Conservation (phyloP, 1,140 invertebrate species). For the Rhyzopertha dominica region DNA sequence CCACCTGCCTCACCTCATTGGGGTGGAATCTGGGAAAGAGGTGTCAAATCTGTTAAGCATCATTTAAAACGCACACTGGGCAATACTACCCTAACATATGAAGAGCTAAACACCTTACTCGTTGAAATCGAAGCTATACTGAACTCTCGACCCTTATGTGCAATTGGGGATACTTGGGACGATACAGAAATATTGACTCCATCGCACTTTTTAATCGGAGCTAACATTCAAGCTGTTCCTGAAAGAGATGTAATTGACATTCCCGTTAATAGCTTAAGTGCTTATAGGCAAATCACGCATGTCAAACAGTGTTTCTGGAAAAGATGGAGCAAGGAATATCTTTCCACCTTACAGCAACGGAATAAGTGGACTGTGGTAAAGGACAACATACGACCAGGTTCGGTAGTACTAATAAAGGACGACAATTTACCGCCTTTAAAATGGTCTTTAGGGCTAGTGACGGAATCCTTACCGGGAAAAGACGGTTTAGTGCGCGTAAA, state of each 20-base stretch:
- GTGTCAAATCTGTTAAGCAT: conserved; percentile 26
- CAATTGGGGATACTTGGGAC: too few species aligned
- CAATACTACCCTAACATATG: conserved; percentile 20
- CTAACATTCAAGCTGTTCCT: too few species aligned
- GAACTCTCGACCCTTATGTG: conserved; percentile 22
- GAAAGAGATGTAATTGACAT: too few species aligned
- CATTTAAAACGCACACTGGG: conserved; percentile 24
- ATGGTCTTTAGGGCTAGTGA: background rate
- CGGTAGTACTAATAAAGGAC: background rate
- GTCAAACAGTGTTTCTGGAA: too few species aligned
- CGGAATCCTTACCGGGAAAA: too few species aligned
- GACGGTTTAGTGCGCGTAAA: too few species aligned
- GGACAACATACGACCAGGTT: background rate
- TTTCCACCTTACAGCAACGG: background rate
- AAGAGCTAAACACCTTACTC: conserved; percentile 25
- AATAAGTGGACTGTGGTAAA: background rate
- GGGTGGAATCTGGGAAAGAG: conserved; percentile 33
- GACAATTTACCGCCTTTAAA: background rate
- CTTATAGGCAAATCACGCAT: too few species aligned
- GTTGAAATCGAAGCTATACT: conserved; percentile 25
- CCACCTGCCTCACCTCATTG: conserved; percentile 28
- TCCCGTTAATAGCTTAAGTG: too few species aligned
- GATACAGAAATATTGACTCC: too few species aligned
- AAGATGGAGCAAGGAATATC: background rate
- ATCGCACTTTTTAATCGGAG: conserved; percentile 12